Base-by-base conservation (phyloP, 2,113 vertebrate species). In the Heptranchias perlo region DNA sequence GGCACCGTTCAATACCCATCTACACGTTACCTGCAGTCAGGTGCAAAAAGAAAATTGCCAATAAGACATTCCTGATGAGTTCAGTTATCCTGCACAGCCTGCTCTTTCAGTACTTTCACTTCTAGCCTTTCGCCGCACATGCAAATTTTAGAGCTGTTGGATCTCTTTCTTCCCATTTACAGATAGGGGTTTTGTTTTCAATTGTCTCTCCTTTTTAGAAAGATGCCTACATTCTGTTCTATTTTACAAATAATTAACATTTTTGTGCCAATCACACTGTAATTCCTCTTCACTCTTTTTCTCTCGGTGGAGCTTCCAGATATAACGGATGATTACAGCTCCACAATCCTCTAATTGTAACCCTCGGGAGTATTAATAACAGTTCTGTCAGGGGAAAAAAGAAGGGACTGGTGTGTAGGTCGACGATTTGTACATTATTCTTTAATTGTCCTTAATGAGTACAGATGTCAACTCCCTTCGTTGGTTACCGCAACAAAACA, bases 391-490 rank as follows among this genome's bases (percentile, higher is more conserved):
- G 65, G 65, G 93, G 49, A 95, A 52, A 67, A 52, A 52, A 69
- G 94, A 69, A 52, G 14, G 47, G 64, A 95, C 44, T 31, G 25
- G 47, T 52, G 94, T 95, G 94, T 95, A 95, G 94, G 65, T 67
- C 11, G 39, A 65, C 21, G 47, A 95, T 52, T 95, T 95, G 64
- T 95, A 95, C 47, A 73, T 95, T 67, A 95, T 95, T 69, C 25
- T 69, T 73, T 95, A 95, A 95, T 95, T 95, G 94, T 47, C 47
- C 65, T 95, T 52, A 95, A 73, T 95, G 65, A 95, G 65, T 95
- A 95, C 94, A 95, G 64, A 35, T 95, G 64, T 95, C 65, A 95
- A 67, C 25, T 47, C 5, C 44, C 64, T 69, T 52, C 64, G 21
- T 18, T 95, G 94, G 25, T 28, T 73, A 73, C 23, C 1, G 7